Evolutionary conservation across 2,888 invertebrate species (phyloP), one percentile per base, ranked within the genome.

Genomic region (Ophion slaviceki): DNA sequence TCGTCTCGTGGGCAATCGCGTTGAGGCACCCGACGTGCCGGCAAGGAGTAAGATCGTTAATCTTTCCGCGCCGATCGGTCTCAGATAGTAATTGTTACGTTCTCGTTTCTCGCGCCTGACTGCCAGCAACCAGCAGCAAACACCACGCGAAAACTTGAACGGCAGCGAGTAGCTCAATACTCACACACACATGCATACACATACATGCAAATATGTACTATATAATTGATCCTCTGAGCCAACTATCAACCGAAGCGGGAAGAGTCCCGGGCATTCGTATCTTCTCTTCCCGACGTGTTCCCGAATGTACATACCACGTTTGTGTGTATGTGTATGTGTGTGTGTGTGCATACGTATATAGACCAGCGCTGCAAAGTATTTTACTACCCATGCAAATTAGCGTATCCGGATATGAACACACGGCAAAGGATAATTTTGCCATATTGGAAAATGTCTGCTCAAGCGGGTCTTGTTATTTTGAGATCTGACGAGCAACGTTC

Each of bases 41-140:
- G 90, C 90, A 90, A 90, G 68, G 91, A 92, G 93, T 92, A 92
- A 93, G 93, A 93, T 93, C 93, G 93, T 93, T 93, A 93, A 93
- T 93, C 93, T 93, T 93, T 90, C 92, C 91, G 91, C 91, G 91
- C 93, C 92, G 93, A 93, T 93, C 93, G 93, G 92, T 92, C 92
- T 91, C 92, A 90, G 92, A 93, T 93, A 93, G 93, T 93, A 93
- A 93, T 93, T 93, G 93, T 93, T 93, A 93, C 93, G 93, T 93
- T 93, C 93, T 90, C 91, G 92, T 93, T 93, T 92, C 92, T 91
- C 92, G 90, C 91, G 91, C 91, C 91, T 91, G 91, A 91, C 90
- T 91, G 91, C 89, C 88, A 85, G 89, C 90, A 88, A 75, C 84
- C 88, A 76, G 85, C 81, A 78, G 77, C 80, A 77, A 68, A 81